A percentile compares a stretch with the other conserved stretches of the same genome.
Evolutionary conservation across 2,888 invertebrate genomes (phyloP).

Genomic region (Serrognathus titanus): DNA sequence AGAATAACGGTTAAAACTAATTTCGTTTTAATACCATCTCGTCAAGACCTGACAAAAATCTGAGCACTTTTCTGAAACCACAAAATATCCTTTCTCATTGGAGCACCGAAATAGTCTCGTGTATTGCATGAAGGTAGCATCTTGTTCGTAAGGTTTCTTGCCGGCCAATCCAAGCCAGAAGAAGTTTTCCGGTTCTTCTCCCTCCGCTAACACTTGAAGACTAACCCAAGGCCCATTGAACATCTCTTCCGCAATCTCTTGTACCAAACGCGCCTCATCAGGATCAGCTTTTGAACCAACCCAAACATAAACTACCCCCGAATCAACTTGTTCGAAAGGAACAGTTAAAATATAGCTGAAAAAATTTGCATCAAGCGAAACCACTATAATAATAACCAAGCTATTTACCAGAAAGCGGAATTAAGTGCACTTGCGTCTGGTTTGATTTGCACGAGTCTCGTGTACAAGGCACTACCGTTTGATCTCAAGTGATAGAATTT

Average conservation of each 20-base stretch:
- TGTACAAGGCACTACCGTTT: conserved; percentile 92
- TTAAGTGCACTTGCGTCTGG: conserved; percentile 83
- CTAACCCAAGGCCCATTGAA: conserved; percentile 80
- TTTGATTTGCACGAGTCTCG: conserved; percentile 85
- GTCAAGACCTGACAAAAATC: conserved; percentile 86
- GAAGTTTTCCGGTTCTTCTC: conserved; percentile 96
- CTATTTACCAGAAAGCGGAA: conserved; percentile 84
- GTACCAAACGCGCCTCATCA: conserved; percentile 81
- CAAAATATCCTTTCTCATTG: conserved; percentile 98
- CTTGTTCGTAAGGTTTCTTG: conserved; percentile 81
- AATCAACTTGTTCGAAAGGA: conserved; percentile 82
- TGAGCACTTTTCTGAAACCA: conserved; percentile 97
- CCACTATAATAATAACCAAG: not conserved
- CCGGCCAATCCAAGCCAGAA: conserved; percentile 97
- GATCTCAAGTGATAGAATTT: conserved; percentile 94
- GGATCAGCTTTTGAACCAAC: conserved; percentile 81
- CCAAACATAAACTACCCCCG: conserved; percentile 95
- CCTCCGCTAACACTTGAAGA: conserved; percentile 80
- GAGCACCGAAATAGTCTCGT: conserved; percentile 96
- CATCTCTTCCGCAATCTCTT: conserved; percentile 91
- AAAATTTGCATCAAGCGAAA: conserved; percentile 3
- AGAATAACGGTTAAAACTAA: not conserved
- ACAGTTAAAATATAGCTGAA: conserved; percentile 87
- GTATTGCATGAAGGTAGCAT: conserved; percentile 88
- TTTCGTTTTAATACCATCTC: not conserved